Evolutionary conservation across 2,888 invertebrate genomes (phyloP).

Genomic region (Lycophotia porphyrea): DNA sequence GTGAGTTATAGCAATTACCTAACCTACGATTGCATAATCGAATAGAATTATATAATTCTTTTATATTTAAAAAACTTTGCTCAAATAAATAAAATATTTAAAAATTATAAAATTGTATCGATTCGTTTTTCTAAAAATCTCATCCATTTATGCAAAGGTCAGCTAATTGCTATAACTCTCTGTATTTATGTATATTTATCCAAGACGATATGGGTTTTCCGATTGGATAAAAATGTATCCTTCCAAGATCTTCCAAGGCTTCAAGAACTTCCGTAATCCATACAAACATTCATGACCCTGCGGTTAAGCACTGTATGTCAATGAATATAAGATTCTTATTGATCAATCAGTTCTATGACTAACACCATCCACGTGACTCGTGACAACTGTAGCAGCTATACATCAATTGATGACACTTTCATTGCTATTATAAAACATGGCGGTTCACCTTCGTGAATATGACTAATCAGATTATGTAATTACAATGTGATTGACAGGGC

Average conservation of each 20-base stretch:
- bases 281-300: background rate
- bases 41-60: too few relatives aligned
- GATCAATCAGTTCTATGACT: conserved; percentile 26
- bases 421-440: conserved; percentile 43
- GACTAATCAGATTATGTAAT: background rate
- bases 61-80: too few relatives aligned
- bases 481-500: conserved; percentile 4
- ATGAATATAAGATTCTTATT: background rate
- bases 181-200: background rate
- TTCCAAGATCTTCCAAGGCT: too few relatives aligned
- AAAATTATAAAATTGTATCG: too few relatives aligned
- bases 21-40: too few relatives aligned
- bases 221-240: background rate
- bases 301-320: background rate
- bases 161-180: too few relatives aligned
- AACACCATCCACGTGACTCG: background rate
- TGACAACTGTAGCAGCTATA: conserved; percentile 27
- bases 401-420: conserved; percentile 35
- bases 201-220: background rate
- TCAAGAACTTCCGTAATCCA: background rate
- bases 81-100: too few relatives aligned
- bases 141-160: too few relatives aligned
- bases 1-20: too few relatives aligned
- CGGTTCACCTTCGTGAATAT: background rate
- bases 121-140: too few relatives aligned